Percentiles rank a stretch among this genome's conserved stretches.
These are phyloP conservation scores for Taurulus bubalis DNA, from an alignment of 2,113 vertebrate genomes.

Conservation along the genomic window DNA sequence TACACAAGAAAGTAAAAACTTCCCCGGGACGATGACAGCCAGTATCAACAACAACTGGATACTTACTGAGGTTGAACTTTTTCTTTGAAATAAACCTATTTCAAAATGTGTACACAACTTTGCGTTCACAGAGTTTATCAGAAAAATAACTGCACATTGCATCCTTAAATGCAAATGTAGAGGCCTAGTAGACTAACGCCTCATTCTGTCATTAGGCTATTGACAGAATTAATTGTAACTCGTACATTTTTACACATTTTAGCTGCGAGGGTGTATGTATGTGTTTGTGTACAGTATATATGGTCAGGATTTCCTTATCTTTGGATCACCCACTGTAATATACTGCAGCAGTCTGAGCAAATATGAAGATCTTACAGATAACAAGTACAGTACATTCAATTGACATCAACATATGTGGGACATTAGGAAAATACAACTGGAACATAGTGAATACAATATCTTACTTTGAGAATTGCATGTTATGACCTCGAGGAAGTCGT, in stretches of 20 bases:
- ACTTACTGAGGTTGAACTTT: neutral
- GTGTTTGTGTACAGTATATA: neutral
- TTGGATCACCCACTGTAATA: neutral
- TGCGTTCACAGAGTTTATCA: constrained; percentile 14
- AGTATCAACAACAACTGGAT: constrained; percentile 14
- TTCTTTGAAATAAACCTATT: constrained; percentile 18
- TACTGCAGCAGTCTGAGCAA: neutral
- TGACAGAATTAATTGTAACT: no score
- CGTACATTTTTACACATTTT: neutral
- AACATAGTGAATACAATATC: neutral
- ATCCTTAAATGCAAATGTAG: constrained; percentile 10
- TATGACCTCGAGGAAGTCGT: neutral
- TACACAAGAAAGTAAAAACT: constrained; percentile 18
- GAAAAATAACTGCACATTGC: constrained; percentile 12
- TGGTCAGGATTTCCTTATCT: neutral
- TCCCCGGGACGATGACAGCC: constrained; percentile 5
- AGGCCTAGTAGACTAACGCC: neutral
- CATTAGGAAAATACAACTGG: neutral
- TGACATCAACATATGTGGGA: neutral
- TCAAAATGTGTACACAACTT: neutral
- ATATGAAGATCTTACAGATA: neutral
- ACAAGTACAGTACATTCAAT: neutral
- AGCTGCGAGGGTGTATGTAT: neutral
- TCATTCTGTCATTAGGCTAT: no score
- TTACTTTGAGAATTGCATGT: neutral